Evolutionary conservation across 2,113 vertebrate genomes (phyloP).

Genomic region (Syngnathus scovelli): DNA sequence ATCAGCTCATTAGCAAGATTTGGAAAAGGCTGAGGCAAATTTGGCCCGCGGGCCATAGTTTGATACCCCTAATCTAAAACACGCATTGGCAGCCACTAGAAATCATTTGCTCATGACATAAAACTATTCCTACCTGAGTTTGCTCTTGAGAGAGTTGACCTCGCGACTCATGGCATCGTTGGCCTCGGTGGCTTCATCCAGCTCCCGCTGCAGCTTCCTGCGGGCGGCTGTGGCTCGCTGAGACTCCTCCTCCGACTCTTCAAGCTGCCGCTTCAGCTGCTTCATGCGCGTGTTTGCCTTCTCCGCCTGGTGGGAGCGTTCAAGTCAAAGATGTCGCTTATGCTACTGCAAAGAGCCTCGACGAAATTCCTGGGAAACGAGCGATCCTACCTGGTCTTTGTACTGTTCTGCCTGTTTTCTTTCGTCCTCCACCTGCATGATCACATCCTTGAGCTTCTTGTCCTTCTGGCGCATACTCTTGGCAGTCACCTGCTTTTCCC

Average conservation of each 20-base stretch:
- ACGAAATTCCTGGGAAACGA: background rate
- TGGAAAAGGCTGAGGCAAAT: too few species aligned
- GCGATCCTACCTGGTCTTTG: constrained; percentile 86
- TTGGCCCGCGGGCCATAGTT: too few species aligned
- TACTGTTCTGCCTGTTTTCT: constrained; percentile 87
- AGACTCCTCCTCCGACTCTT: constrained; percentile 91
- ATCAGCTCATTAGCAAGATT: too few species aligned
- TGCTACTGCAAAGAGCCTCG: background rate
- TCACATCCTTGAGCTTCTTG: constrained; percentile 90
- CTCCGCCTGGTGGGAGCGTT: constrained; percentile 71
- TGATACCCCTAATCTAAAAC: background rate
- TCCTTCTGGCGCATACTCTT: constrained; percentile 87
- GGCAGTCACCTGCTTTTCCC: constrained; percentile 80
- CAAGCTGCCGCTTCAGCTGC: constrained; percentile 91
- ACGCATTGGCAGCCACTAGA: background rate
- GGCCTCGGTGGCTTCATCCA: constrained; percentile 88
- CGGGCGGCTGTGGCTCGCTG: constrained; percentile 87
- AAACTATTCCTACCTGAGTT: constrained; percentile 56
- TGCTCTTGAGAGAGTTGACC: constrained; percentile 63
- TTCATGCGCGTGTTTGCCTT: constrained; percentile 80
- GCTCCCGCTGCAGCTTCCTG: constrained; percentile 92
- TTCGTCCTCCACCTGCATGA: constrained; percentile 89
- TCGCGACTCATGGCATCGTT: constrained; percentile 78
- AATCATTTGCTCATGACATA: background rate
- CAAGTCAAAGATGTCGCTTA: background rate